Evolutionary conservation across 2,113 vertebrate species (phyloP).

Genomic region (Bos javanicus): DNA sequence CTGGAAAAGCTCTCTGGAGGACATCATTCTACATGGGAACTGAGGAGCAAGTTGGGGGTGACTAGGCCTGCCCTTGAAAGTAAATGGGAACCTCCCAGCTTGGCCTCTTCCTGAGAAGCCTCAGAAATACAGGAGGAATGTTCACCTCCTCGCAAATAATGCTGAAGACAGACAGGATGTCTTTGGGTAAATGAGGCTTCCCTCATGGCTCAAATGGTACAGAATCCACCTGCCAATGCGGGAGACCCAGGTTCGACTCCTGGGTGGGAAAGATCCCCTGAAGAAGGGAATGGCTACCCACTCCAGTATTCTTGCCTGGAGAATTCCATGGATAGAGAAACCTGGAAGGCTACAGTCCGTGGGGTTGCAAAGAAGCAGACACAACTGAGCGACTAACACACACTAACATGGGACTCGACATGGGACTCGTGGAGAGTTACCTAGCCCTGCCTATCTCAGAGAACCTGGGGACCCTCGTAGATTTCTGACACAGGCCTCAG

Average conservation of each 20-base stretch:
- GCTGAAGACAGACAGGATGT: neutral
- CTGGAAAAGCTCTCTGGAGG: neutral
- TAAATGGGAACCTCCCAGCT: neutral
- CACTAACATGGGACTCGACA: neutral
- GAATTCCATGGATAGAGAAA: neutral
- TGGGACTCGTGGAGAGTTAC: neutral
- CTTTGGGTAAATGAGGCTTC: neutral
- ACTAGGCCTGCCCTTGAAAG: neutral
- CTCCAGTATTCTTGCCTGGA: neutral
- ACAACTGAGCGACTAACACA: neutral
- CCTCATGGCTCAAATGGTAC: neutral
- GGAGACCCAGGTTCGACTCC: neutral
- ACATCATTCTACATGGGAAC: neutral
- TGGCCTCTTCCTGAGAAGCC: neutral
- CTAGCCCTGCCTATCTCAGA: neutral
- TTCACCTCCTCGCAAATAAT: neutral
- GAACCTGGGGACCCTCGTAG: neutral
- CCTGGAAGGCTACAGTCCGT: neutral
- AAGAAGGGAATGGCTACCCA: neutral
- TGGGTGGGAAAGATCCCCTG: neutral
- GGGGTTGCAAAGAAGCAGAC: neutral
- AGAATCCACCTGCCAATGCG: neutral
- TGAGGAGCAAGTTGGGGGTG: neutral
- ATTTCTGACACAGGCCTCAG: neutral
- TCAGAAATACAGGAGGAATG: neutral